Conservation (phyloP, 2,888 invertebrate species). For the Plemyria rubiginata region DNA sequence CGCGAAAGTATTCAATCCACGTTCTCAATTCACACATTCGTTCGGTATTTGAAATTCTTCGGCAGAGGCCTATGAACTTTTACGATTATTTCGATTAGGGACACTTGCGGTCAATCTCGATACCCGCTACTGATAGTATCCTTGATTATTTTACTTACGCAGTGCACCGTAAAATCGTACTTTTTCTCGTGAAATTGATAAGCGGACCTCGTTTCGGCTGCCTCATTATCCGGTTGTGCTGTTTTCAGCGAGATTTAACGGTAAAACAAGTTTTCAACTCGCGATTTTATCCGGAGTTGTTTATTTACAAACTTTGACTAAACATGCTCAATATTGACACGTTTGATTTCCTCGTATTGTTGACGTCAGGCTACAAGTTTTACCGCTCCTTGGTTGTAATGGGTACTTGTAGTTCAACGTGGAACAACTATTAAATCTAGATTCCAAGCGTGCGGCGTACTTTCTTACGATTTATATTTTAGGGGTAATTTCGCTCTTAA, state of each 20-base stretch:
- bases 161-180: conserved; percentile 41
- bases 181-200: conserved; percentile 54
- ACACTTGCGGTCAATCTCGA: conserved; percentile 36
- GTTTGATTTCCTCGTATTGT: conserved; percentile 60
- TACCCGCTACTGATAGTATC: conserved; percentile 34
- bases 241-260: conserved; percentile 74
- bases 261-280: conserved; percentile 75
- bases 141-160: conserved; percentile 34
- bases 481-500: conserved; percentile 16
- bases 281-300: conserved; percentile 58
- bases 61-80: conserved; percentile 63
- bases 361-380: conserved; percentile 51
- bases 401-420: conserved; percentile 47
- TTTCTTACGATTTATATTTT: conserved; percentile 1
- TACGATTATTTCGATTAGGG: conserved; percentile 51
- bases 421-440: conserved; percentile 40
- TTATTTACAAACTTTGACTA: conserved; percentile 69
- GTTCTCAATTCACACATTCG: conserved; percentile 80
- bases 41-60: conserved; percentile 73
- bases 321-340: conserved; percentile 44
- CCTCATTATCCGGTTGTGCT: conserved; percentile 56
- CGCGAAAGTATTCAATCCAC: conserved; percentile 75
- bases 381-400: conserved; percentile 53
- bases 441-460: conserved; percentile 2
- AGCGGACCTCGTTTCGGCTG: conserved; percentile 63